These are phyloP conservation scores for Agrilus cyanescens DNA, from an alignment of 2,888 invertebrate species.

Conservation along the genomic window DNA sequence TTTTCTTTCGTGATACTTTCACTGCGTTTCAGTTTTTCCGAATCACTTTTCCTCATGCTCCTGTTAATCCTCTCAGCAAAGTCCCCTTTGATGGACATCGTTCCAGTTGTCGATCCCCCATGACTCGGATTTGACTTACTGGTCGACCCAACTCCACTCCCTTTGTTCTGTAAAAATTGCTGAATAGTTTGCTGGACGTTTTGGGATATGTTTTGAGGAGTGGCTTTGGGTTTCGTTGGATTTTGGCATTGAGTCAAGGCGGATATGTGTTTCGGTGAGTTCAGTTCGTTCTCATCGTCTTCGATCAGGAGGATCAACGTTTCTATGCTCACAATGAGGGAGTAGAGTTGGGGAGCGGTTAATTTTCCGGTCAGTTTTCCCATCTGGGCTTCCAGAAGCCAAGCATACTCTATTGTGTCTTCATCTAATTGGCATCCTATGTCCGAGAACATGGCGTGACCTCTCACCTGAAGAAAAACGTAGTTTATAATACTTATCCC, in stretches of 20 bases:
- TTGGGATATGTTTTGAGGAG: constrained; percentile 16
- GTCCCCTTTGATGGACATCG: constrained; percentile 1
- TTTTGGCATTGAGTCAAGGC: constrained; percentile 15
- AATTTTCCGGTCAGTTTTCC: constrained; percentile 89
- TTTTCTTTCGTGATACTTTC: constrained; percentile 23
- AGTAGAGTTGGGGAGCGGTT: constrained; percentile 79
- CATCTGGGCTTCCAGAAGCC: constrained; percentile 89
- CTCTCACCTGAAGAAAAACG: constrained; percentile 52
- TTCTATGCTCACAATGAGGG: constrained; percentile 78
- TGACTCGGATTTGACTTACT: constrained; percentile 7
- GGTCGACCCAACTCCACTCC: constrained; percentile 8
- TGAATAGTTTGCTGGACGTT: constrained; percentile 19
- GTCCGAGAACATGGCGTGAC: constrained; percentile 94
- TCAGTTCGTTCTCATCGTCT: constrained; percentile 82
- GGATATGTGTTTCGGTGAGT: constrained; percentile 47
- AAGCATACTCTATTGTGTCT: constrained; percentile 94
- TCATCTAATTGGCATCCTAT: constrained; percentile 80
- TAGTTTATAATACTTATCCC: constrained; percentile 9
- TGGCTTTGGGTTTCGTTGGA: constrained; percentile 15
- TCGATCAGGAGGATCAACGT: constrained; percentile 74
- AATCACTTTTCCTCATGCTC: constrained; percentile 5
- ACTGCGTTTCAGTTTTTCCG: constrained; percentile 12
- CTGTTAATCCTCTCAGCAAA: constrained; percentile 3
- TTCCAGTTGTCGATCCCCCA: constrained; percentile 1
- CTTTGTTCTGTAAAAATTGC: constrained; percentile 19